These are phyloP conservation scores for Lytechinus variegatus DNA, from an alignment of 35 echinoderm and acorn worm genomes.

Conservation along the genomic window DNA sequence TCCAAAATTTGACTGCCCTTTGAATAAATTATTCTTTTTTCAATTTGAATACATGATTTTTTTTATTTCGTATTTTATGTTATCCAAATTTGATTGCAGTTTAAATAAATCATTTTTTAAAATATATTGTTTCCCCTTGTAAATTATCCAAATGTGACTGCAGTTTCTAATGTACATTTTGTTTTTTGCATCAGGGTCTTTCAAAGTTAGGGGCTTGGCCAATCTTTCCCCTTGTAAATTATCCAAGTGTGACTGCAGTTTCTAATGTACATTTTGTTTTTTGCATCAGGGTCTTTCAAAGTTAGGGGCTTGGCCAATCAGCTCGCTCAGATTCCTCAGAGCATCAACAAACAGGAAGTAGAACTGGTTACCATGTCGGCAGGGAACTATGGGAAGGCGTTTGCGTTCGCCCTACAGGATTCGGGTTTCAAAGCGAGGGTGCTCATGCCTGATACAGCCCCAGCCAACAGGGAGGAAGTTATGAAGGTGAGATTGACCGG, in stretches of 20 bases:
- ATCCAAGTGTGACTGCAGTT: too few species aligned
- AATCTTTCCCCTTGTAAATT: conserved; percentile 45
- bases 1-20: too few species aligned
- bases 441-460: conserved; percentile 78
- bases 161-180: too few species aligned
- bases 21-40: too few species aligned
- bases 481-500: conserved; percentile 55
- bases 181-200: conserved; percentile 66
- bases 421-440: conserved; percentile 59
- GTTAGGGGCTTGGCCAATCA: conserved; percentile 81
- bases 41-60: too few species aligned
- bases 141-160: too few species aligned
- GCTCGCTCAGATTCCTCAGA: conserved; percentile 65
- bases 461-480: conserved; percentile 59
- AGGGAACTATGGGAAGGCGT: conserved; percentile 89
- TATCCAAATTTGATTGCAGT: too few species aligned
- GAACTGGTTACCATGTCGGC: conserved; percentile 81
- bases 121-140: too few species aligned
- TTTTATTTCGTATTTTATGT: too few species aligned
- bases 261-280: too few species aligned
- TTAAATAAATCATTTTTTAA: too few species aligned
- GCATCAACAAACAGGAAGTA: conserved; percentile 45
- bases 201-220: conserved; percentile 78
- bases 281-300: conserved; percentile 82
- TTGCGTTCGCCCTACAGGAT: conserved; percentile 55